Percentiles rank a stretch among this genome's conserved stretches.
These are phyloP conservation scores for Dorcus hopei DNA, from an alignment of 2,888 invertebrate genomes.

Conservation along the genomic window DNA sequence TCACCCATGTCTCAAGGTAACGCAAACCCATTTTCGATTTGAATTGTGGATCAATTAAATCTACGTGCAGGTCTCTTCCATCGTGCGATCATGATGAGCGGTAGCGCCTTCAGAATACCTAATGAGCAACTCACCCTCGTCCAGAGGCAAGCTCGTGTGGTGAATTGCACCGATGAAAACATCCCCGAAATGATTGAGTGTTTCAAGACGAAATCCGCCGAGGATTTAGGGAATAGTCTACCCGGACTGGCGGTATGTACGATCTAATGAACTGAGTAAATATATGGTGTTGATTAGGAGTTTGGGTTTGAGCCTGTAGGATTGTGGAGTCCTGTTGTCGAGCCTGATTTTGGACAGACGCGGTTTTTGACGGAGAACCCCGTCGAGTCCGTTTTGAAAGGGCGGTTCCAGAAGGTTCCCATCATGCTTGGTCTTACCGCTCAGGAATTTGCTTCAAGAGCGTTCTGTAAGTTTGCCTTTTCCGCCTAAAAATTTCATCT, in stretches of 20 bases:
- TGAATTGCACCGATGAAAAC: slow-evolving; percentile 58
- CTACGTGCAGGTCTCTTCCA: slow-evolving; percentile 60
- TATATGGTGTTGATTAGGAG: slow-evolving; percentile 43
- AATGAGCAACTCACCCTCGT: slow-evolving; percentile 57
- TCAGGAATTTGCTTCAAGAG: slow-evolving; percentile 62
- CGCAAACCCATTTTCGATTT: neutral
- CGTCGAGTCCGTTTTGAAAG: slow-evolving; percentile 53
- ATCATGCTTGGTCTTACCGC: slow-evolving; percentile 62
- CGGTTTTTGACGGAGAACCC: slow-evolving; percentile 61
- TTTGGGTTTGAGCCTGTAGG: slow-evolving; percentile 53
- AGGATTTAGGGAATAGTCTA: slow-evolving; percentile 52
- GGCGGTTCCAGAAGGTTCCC: slow-evolving; percentile 58
- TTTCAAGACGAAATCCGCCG: slow-evolving; percentile 54
- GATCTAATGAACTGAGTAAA: neutral
- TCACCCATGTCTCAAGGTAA: slow-evolving; percentile 64
- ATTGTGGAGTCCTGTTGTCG: slow-evolving; percentile 62
- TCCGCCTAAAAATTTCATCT: neutral
- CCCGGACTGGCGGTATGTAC: slow-evolving; percentile 49
- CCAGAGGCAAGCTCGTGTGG: slow-evolving; percentile 58
- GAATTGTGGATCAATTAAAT: no score
- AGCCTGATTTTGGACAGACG: slow-evolving; percentile 62
- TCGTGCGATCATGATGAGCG: slow-evolving; percentile 67
- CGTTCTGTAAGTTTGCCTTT: slow-evolving; percentile 52
- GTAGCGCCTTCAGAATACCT: slow-evolving; percentile 55
- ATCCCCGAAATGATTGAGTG: slow-evolving; percentile 59